A percentile compares a stretch with the other conserved stretches of the same genome.
These are phyloP conservation scores for Hippocampus mohnikei DNA, from an alignment of 2,113 vertebrate species.

Conservation along the genomic window DNA sequence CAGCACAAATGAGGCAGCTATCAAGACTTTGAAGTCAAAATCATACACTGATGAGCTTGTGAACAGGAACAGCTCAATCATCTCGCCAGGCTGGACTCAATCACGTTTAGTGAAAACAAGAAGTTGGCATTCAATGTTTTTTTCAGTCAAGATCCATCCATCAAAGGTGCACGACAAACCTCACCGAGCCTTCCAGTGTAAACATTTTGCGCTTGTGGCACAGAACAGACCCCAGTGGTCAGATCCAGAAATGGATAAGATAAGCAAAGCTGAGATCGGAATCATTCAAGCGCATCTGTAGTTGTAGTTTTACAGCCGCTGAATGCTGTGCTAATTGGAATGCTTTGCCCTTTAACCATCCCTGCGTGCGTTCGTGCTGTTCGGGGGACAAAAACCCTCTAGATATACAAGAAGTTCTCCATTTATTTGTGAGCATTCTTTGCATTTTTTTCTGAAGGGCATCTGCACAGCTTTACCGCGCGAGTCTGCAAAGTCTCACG, in stretches of 20 bases:
- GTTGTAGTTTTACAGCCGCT: background rate
- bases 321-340: conserved; percentile 15
- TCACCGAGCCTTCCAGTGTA: conserved; percentile 45
- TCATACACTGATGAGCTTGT: conserved; percentile 28
- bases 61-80: conserved; percentile 26
- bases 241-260: conserved; percentile 37
- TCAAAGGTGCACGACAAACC: conserved; percentile 37
- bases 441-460: conserved; percentile 7
- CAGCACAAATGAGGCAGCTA: background rate
- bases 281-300: conserved; percentile 27
- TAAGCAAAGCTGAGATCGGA: conserved; percentile 13
- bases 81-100: conserved; percentile 19
- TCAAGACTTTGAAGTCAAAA: background rate
- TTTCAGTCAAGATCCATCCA: conserved; percentile 34
- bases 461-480: background rate
- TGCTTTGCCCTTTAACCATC: conserved; percentile 16
- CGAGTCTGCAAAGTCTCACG: conserved; percentile 12
- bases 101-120: conserved; percentile 27
- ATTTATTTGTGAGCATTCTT: conserved; percentile 16
- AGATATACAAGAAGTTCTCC: background rate
- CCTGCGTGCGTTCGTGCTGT: background rate
- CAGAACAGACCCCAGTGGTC: conserved; percentile 40
- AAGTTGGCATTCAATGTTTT: background rate
- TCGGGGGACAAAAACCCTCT: background rate
- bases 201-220: conserved; percentile 59